Evolutionary conservation across 2,797 vertebrate species (phyloP).

Genomic region (Discoglossus pictus): DNA sequence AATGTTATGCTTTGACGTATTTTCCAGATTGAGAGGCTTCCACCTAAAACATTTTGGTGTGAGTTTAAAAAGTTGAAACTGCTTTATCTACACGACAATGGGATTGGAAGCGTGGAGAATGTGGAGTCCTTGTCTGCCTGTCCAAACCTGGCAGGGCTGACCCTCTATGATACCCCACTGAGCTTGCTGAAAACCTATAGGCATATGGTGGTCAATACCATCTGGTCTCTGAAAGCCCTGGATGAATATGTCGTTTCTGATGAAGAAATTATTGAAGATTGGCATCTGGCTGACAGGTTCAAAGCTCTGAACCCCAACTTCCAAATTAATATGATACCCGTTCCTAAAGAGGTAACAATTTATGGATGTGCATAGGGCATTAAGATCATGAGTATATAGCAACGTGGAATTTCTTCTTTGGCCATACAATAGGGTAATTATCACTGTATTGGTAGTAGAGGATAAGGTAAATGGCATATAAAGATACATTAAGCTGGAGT

Average conservation of each 20-base stretch:
- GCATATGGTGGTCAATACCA: conserved; percentile 63
- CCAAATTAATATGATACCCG: conserved; percentile 56
- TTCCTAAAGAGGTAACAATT: conserved; percentile 59
- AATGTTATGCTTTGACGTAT: no score
- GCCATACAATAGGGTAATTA: no score
- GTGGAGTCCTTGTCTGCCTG: conserved; percentile 63
- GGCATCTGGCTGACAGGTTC: conserved; percentile 60
- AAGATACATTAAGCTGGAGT: no score
- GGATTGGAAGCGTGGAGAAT: conserved; percentile 57
- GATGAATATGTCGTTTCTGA: conserved; percentile 69
- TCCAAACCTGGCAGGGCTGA: conserved; percentile 62
- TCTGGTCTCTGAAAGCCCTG: conserved; percentile 67
- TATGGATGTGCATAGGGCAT: not conserved
- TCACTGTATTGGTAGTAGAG: no score
- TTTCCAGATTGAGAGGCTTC: conserved; percentile 65
- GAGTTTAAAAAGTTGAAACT: conserved; percentile 62
- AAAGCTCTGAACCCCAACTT: conserved; percentile 55
- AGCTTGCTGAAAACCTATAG: conserved; percentile 69
- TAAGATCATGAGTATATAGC: no score
- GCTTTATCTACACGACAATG: conserved; percentile 70
- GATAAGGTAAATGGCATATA: no score
- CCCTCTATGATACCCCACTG: conserved; percentile 67
- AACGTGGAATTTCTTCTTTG: no score
- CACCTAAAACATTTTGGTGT: conserved; percentile 64
- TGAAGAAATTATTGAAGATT: conserved; percentile 70